These are phyloP conservation scores for Trachelus iudaicus DNA, from an alignment of 2,888 invertebrate species.

Conservation along the genomic window DNA sequence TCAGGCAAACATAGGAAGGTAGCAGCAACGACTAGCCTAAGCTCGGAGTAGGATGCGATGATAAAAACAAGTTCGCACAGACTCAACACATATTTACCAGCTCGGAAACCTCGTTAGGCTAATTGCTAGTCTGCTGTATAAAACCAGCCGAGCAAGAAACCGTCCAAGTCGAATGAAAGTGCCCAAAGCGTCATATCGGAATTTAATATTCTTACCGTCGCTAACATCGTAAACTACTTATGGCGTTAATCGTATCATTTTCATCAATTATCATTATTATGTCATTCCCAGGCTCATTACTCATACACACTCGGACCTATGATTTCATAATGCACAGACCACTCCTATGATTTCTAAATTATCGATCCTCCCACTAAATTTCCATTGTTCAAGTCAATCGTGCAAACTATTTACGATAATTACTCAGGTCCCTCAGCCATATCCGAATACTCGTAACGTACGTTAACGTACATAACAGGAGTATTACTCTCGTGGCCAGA, in stretches of 20 bases:
- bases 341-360: neutral
- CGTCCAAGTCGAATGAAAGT: neutral
- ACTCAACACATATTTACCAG: neutral
- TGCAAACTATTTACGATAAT: neutral
- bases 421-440: neutral
- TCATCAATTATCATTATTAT: neutral
- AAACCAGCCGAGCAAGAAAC: neutral
- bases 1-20: conserved; percentile 51
- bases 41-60: conserved; percentile 16
- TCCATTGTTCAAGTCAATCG: neutral
- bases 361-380: neutral
- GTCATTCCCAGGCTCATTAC: neutral
- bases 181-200: neutral
- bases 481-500: neutral
- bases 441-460: neutral
- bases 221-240: neutral
- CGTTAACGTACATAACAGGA: neutral
- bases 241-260: neutral
- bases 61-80: neutral
- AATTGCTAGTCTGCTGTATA: neutral
- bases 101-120: neutral
- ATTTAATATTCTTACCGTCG: neutral
- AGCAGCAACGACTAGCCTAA: conserved; percentile 31
- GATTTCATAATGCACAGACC: neutral
- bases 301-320: neutral